A percentile compares a stretch with the other conserved stretches of the same genome.
Evolutionary conservation across 2,113 vertebrate genomes (phyloP).

Genomic region (Elanoides forficatus): DNA sequence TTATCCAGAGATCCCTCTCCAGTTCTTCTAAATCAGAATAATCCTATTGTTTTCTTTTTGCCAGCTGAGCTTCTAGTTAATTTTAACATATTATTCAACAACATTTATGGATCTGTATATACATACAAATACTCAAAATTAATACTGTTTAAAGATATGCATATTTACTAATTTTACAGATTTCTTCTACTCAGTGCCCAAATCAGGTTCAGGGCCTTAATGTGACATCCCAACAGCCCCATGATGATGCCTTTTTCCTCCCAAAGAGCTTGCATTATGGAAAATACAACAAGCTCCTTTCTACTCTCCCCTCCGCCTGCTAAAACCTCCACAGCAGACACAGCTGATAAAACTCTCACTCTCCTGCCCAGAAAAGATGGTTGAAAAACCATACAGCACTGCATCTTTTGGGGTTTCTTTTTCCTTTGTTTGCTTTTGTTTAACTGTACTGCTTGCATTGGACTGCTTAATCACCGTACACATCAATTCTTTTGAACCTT

Average conservation of each 20-base stretch:
- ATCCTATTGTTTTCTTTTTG: neutral
- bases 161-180: neutral
- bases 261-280: neutral
- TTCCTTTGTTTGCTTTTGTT: neutral
- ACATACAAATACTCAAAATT: neutral
- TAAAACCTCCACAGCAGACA: neutral
- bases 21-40: neutral
- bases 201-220: neutral
- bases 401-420: neutral
- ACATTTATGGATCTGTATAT: neutral
- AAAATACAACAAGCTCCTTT: neutral
- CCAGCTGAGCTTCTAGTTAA: neutral
- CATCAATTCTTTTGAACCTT: neutral
- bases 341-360: neutral
- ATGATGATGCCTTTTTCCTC: neutral
- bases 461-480: neutral
- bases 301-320: neutral
- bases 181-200: neutral
- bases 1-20: neutral
- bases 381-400: neutral
- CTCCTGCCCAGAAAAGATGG: neutral
- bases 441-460: neutral
- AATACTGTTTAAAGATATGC: neutral
- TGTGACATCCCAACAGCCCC: too few species aligned
- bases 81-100: neutral